Percentiles rank a stretch among this genome's conserved stretches.
Evolutionary conservation across 2,888 invertebrate genomes (phyloP).

Genomic region (Seira sanloemensis): DNA sequence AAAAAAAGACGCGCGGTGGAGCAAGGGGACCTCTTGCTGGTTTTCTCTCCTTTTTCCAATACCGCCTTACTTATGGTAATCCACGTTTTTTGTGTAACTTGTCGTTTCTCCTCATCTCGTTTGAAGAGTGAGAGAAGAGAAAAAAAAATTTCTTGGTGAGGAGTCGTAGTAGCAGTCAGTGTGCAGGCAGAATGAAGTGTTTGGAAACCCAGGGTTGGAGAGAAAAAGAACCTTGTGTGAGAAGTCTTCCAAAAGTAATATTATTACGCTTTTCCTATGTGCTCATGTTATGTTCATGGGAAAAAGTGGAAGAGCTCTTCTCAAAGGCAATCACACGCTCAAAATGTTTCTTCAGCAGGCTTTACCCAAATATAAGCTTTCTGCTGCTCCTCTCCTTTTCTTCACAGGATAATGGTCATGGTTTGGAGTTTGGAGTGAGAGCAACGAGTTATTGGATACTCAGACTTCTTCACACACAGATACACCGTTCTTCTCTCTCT

Average conservation of each 20-base stretch:
- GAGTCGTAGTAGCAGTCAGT: no score
- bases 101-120: slow-evolving; percentile 35
- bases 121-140: not conserved
- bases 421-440: slow-evolving; percentile 35
- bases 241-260: slow-evolving; percentile 40
- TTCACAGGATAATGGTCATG: slow-evolving; percentile 43
- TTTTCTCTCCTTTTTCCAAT: slow-evolving; percentile 28
- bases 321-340: slow-evolving; percentile 55
- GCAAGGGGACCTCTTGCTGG: slow-evolving; percentile 48
- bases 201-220: slow-evolving; percentile 9
- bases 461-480: no score
- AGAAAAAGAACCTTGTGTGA: slow-evolving; percentile 23
- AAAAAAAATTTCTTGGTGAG: slow-evolving; percentile 30
- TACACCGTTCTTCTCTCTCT: no score
- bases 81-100: slow-evolving; percentile 44
- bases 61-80: slow-evolving; percentile 38
- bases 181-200: slow-evolving; percentile 15
- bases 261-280: slow-evolving; percentile 40
- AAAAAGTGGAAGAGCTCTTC: slow-evolving; percentile 30
- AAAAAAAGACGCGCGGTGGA: no score
- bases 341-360: slow-evolving; percentile 27
- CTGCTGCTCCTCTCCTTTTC: slow-evolving; percentile 26
- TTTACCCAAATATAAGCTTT: no score
- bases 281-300: slow-evolving; percentile 33
- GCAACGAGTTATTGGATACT: slow-evolving; percentile 7